phyloP scores from a whole-genome alignment of 53 echinoderm and acorn worm species.

The Actinopyga echinites region DNA sequence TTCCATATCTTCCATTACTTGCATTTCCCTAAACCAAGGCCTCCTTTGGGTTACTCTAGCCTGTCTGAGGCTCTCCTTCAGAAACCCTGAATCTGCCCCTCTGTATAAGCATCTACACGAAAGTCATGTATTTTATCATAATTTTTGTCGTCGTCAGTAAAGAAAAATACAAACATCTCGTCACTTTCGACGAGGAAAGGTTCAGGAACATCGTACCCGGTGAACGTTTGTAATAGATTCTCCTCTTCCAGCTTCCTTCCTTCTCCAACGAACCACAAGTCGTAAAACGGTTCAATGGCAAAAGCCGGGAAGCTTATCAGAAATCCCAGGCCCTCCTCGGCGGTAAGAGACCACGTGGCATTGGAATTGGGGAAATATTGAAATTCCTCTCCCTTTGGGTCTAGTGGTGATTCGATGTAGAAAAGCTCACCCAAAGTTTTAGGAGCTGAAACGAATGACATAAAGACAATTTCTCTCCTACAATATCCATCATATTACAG shows the following conservation, averaged over 20 bases:
- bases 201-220: background rate
- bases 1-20: no score
- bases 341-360: background rate
- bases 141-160: background rate
- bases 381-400: background rate
- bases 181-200: background rate
- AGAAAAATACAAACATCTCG: background rate
- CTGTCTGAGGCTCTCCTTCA: no score
- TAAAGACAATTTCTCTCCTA: background rate
- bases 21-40: no score
- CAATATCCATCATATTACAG: no score
- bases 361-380: background rate
- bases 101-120: no score
- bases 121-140: background rate
- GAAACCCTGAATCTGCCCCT: no score
- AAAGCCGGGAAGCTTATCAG: background rate
- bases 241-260: background rate
- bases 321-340: background rate
- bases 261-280: background rate
- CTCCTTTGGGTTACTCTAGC: no score
- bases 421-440: background rate
- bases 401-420: background rate
- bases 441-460: background rate
- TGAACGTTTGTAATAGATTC: background rate
- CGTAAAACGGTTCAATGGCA: background rate